A percentile compares a stretch with the other conserved stretches of the same genome.
phyloP scores from a whole-genome alignment of 1,140 invertebrate genomes.

The Chionoecetes opilio region DNA sequence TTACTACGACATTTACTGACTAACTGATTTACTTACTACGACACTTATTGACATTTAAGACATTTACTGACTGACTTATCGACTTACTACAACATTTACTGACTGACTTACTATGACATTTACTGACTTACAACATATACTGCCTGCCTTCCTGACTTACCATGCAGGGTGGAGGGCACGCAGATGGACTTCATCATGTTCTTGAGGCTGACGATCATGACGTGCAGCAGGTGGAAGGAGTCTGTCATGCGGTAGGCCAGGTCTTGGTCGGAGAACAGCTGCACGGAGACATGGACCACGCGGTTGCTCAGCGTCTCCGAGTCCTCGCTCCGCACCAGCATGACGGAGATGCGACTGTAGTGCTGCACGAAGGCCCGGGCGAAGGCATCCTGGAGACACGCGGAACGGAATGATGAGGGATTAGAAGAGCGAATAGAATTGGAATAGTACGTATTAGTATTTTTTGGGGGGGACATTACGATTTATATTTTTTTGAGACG shows the following conservation, averaged over 20 bases:
- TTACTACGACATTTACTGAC: too few relatives aligned
- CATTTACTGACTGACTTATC: too few relatives aligned
- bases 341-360: slow-evolving; percentile 96
- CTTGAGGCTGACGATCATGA: slow-evolving; percentile 96
- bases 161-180: slow-evolving; percentile 93
- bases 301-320: slow-evolving; percentile 96
- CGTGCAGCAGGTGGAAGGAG: slow-evolving; percentile 94
- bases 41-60: too few relatives aligned
- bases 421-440: slow-evolving; percentile 37
- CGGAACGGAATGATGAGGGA: slow-evolving; percentile 45
- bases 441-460: too few relatives aligned
- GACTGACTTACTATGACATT: too few relatives aligned
- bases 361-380: slow-evolving; percentile 97
- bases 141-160: slow-evolving; percentile 83
- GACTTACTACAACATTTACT: too few relatives aligned
- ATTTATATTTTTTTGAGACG: too few relatives aligned
- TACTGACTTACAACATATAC: too few relatives aligned
- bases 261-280: slow-evolving; percentile 96
- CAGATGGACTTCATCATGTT: slow-evolving; percentile 97
- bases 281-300: slow-evolving; percentile 98
- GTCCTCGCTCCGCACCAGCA: slow-evolving; percentile 93
- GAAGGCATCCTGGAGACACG: slow-evolving; percentile 90
- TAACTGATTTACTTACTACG: slow-evolving; percentile 86
- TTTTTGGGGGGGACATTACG: too few relatives aligned
- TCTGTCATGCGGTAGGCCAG: slow-evolving; percentile 95